phyloP scores from a whole-genome alignment of 2,888 invertebrate species.

The Galerucella nymphaeae region DNA sequence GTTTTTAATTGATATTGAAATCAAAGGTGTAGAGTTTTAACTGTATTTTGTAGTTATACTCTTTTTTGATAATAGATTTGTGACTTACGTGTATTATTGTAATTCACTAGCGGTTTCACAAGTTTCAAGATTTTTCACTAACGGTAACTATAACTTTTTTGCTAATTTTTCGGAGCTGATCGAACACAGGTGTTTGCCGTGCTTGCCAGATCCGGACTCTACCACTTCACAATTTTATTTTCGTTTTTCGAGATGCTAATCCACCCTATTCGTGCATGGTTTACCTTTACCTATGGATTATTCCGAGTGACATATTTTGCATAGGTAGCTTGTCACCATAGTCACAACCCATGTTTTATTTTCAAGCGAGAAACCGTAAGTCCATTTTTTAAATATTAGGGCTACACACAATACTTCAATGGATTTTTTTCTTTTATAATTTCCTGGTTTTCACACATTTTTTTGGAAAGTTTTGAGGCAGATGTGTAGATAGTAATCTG shows the following conservation, averaged over 20 bases:
- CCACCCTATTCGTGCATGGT: conserved; percentile 17
- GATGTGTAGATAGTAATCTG: not conserved
- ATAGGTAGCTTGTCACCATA: conserved; percentile 21
- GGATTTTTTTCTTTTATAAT: not conserved
- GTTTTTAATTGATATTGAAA: too few relatives aligned
- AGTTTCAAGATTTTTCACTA: too few relatives aligned
- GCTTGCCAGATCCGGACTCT: too few relatives aligned
- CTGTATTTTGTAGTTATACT: too few relatives aligned
- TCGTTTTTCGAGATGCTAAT: not conserved
- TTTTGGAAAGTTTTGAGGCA: not conserved
- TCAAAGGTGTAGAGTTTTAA: too few relatives aligned
- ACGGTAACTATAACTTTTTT: too few relatives aligned
- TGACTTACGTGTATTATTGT: too few relatives aligned
- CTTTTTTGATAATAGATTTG: too few relatives aligned
- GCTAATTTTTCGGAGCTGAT: too few relatives aligned
- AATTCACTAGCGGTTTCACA: too few relatives aligned
- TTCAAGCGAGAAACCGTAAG: conserved; percentile 5
- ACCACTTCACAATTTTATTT: too few relatives aligned
- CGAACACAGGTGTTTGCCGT: too few relatives aligned
- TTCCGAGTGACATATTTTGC: conserved; percentile 29
- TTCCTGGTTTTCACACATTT: not conserved
- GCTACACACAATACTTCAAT: not conserved
- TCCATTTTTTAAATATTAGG: conserved; percentile 7
- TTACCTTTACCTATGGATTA: conserved; percentile 32
- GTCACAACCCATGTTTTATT: not conserved